Base-by-base conservation (phyloP, 1,140 invertebrate genomes). In the Pseudomyrmex cubaensis region DNA sequence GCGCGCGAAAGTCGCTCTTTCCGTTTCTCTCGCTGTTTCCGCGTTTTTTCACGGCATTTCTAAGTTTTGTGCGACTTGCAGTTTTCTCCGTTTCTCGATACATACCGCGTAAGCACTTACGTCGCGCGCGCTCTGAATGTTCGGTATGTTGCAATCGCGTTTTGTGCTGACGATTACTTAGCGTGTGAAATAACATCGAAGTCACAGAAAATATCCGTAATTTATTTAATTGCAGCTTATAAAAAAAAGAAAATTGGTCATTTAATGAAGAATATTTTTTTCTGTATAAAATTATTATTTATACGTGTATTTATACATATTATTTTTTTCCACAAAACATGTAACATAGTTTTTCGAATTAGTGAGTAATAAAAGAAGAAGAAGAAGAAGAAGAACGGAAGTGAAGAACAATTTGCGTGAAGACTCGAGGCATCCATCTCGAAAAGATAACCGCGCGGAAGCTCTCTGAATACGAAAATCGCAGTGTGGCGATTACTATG, bases 101-200 rank as follows among this genome's bases (percentile, higher is more conserved):
- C 17, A 80, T 22, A 70, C 66, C 59, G 66, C 76, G 83, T 83
- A 84, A 83, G 86, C 75, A 46, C 52, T 69, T 69, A 77, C 35
- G 75, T 82, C 64, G 85, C 69, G 35, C 35, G 35, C 35, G 4
- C 35, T 35, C 35, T 87, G 78, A 87, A 20, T 20, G 20, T 20
- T 20, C 20, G 76, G 76, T 46, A 70, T 80, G 76, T 72, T 54
- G 59, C 73, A 48, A 52, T 74, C 72, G 63, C 74, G 13, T 70
- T 77, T 80, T 80, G 76, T 61, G 76, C 76, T 72, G 76, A 80
- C 66, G 72, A 80, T 80, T 48, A 67, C 50, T 59, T 56, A 17
- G 48, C 52, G 44, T 72, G 64, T 48, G 54, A 72, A 80, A 59
- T 61, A 56, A 80, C 59, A 70, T 50, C 22, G n/a, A n/a, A 44